These are phyloP conservation scores for Ornithoptera priamus DNA, from an alignment of 2,888 invertebrate species.

Conservation along the genomic window DNA sequence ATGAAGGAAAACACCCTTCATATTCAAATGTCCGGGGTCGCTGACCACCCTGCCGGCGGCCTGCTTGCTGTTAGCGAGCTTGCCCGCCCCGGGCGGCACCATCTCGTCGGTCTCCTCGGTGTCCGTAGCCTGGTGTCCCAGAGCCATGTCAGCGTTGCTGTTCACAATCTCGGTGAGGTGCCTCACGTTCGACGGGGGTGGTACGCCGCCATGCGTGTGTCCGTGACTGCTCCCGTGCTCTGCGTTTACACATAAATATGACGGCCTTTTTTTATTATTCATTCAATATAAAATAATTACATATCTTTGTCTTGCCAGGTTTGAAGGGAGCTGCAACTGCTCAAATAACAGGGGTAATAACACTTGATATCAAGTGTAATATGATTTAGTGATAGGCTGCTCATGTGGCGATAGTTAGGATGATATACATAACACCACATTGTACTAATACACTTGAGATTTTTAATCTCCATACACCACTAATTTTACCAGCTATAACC, in stretches of 20 bases:
- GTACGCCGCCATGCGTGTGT: conserved; percentile 82
- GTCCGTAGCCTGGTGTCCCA: conserved; percentile 69
- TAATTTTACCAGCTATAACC: no score
- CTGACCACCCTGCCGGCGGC: conserved; percentile 60
- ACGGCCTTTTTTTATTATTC: no score
- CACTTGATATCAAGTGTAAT: no score
- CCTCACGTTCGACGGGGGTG: conserved; percentile 70
- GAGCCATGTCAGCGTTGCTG: conserved; percentile 73
- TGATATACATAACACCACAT: no score
- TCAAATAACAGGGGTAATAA: no score
- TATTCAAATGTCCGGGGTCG: conserved; percentile 94
- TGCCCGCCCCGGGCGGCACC: conserved; percentile 61
- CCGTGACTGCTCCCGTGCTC: conserved; percentile 87
- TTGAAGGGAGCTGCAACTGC: no score
- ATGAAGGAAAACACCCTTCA: conserved; percentile 99
- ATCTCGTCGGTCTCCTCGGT: conserved; percentile 72
- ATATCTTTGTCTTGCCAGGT: no score
- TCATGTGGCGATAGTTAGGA: no score
- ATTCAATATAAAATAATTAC: no score
- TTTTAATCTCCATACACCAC: no score
- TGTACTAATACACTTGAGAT: no score
- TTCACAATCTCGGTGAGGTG: conserved; percentile 72
- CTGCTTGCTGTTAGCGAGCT: conserved; percentile 54
- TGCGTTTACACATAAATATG: conserved; percentile 44
- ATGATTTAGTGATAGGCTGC: no score